These are phyloP conservation scores for Oophaga pumilio DNA, from an alignment of 2,113 vertebrate genomes.

Conservation along the genomic window DNA sequence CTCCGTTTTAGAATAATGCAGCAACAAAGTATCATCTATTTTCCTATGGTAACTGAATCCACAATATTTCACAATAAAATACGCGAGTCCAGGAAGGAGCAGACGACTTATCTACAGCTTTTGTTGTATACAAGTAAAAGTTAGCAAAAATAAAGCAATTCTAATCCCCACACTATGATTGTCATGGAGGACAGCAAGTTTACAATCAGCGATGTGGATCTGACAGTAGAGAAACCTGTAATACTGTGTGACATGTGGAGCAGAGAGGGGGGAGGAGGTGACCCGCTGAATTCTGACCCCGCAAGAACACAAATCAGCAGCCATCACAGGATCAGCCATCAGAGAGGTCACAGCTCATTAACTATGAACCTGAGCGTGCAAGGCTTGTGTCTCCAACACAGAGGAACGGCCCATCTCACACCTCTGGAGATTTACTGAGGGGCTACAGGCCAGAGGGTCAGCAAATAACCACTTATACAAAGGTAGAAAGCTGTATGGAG, in stretches of 20 bases:
- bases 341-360: slow-evolving; percentile 24
- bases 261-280: background rate
- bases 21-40: too few species aligned
- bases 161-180: background rate
- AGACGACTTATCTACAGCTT: too few species aligned
- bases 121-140: too few species aligned
- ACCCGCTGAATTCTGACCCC: background rate
- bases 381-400: background rate
- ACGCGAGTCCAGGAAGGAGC: too few species aligned
- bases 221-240: slow-evolving; percentile 4
- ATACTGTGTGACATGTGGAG: background rate
- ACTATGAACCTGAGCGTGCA: background rate
- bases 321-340: slow-evolving; percentile 1
- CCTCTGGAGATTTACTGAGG: background rate
- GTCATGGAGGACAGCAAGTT: background rate
- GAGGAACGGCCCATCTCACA: background rate
- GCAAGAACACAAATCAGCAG: slow-evolving; percentile 25
- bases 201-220: background rate
- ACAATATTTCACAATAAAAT: too few species aligned
- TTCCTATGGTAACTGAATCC: too few species aligned
- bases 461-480: background rate
- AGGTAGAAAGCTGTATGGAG: background rate
- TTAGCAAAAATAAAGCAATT: too few species aligned
- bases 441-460: background rate
- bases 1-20: too few species aligned